Percentiles rank a stretch among this genome's conserved stretches.
These are phyloP conservation scores for Xenus cinereus DNA, from an alignment of 2,113 vertebrate species.

Conservation along the genomic window DNA sequence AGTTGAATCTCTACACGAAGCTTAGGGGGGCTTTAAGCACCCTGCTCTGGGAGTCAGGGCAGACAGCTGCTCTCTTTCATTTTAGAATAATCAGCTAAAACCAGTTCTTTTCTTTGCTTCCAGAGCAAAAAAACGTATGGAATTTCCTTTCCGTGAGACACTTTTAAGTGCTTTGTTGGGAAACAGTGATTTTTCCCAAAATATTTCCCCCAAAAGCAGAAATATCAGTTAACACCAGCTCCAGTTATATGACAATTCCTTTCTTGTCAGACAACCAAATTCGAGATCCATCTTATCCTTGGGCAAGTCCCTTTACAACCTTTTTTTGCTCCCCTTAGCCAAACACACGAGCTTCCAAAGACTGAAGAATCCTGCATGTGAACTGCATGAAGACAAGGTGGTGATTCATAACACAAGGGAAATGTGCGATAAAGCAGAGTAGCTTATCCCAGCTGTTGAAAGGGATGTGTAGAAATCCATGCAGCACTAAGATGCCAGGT, in stretches of 20 bases:
- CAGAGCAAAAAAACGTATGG: not conserved
- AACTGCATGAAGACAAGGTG: constrained; percentile 9
- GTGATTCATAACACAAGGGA: constrained; percentile 56
- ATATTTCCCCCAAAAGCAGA: constrained; percentile 31
- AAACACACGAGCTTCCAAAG: not conserved
- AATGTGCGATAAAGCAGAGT: constrained; percentile 51
- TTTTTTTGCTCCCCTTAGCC: not conserved
- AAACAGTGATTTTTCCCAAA: constrained; percentile 29
- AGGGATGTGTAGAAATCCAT: constrained; percentile 49
- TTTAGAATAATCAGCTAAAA: constrained; percentile 35
- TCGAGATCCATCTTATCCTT: not conserved
- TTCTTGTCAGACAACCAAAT: constrained; percentile 21
- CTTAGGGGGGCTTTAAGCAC: not conserved
- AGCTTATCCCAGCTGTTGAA: constrained; percentile 66
- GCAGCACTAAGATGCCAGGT: constrained; percentile 26
- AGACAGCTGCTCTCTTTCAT: constrained; percentile 46
- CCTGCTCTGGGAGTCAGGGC: not conserved
- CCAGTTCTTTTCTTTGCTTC: not conserved
- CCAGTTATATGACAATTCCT: not conserved
- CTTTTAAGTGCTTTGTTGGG: constrained; percentile 2
- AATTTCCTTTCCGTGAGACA: constrained; percentile 49
- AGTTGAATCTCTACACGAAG: not conserved
- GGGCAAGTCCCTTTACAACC: not conserved
- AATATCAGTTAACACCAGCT: not conserved
- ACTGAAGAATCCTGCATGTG: constrained; percentile 7